Evolutionary conservation across 35 echinoderm and acorn worm species (phyloP), one percentile per base, ranked within the genome.

Genomic region (Lytechinus pictus): DNA sequence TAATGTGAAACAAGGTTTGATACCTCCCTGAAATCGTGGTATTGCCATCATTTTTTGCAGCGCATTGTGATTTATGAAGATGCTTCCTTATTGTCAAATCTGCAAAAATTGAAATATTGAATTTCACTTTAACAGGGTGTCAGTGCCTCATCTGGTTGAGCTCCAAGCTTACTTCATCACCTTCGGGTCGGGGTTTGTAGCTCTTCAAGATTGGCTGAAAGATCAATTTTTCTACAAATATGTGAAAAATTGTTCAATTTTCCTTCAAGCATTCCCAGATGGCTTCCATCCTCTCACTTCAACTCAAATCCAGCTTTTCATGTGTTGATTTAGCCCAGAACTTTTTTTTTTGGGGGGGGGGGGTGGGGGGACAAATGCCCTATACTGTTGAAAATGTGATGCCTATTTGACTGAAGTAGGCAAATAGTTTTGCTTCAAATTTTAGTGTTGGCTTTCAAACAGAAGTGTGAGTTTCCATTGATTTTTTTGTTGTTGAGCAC

Each of bases 151-250:
- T 19, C 16, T 79, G 66, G 16, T 79, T 79, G 66, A 79, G 66
- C 66, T 79, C 66, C 16, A 79, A 79, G 66, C 66, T 79, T 79
- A 79, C 66, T 79, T 79, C 66, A 79, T 79, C 66, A 79, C 66
- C 66, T 79, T 16, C 8, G 21, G 66, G 66, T n/a, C 19, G 13
- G 19, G 66, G n/a, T 24, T n/a, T 79, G 66, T 79, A 79, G 66
- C 66, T 79, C 66, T 79, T 79, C 4, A 24, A 79, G 66, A 79
- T 79, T 79, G 66, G 66, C 19, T 24, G 66, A 79, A 14, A 79
- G 66, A 79, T 79, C 66, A 14, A 79, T 79, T 79, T 79, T 79
- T 79, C 56, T n/a, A 79, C 66, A 79, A 79, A 79, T 79, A 79
- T 79, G 66, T 24, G 66, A n/a, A 79, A 79, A 79, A 79, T 79